A percentile compares a stretch with the other conserved stretches of the same genome.
These are phyloP conservation scores for Erpornis zantholeuca DNA, from an alignment of 2,113 vertebrate genomes.

Conservation along the genomic window DNA sequence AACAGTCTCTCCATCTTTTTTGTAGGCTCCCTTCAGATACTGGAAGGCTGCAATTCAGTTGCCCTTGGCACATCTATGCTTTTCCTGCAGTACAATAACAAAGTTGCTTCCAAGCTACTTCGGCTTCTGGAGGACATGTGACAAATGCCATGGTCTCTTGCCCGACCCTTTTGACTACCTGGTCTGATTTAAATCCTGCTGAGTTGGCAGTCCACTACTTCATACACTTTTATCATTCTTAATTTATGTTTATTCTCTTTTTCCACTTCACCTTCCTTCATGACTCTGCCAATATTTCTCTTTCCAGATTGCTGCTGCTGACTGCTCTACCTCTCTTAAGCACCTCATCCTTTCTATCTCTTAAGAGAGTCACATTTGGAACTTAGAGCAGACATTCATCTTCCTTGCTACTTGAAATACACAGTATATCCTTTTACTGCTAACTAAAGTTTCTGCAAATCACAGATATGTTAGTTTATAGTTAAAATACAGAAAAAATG, in stretches of 20 bases:
- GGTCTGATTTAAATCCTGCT: background rate
- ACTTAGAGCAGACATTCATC: background rate
- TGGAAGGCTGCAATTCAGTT: background rate
- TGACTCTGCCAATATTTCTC: background rate
- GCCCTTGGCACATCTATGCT: no score
- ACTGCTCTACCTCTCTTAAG: background rate
- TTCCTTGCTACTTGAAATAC: background rate
- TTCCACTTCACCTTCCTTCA: background rate
- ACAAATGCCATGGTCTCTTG: background rate
- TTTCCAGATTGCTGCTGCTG: background rate
- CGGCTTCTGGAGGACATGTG: accelerated
- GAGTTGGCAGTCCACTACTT: background rate
- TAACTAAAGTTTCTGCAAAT: background rate
- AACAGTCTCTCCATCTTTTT: background rate
- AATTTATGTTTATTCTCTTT: background rate
- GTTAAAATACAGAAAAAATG: background rate
- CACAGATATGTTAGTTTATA: background rate
- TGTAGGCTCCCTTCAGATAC: background rate
- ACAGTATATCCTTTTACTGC: background rate
- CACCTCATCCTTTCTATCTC: background rate
- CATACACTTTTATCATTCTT: background rate
- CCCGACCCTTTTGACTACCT: background rate
- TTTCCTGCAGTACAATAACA: background rate
- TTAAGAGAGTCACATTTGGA: background rate
- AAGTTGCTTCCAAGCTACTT: background rate